Evolutionary conservation across 2,888 invertebrate species (phyloP), one percentile per base, ranked within the genome.

Genomic region (Lissonota sp.): DNA sequence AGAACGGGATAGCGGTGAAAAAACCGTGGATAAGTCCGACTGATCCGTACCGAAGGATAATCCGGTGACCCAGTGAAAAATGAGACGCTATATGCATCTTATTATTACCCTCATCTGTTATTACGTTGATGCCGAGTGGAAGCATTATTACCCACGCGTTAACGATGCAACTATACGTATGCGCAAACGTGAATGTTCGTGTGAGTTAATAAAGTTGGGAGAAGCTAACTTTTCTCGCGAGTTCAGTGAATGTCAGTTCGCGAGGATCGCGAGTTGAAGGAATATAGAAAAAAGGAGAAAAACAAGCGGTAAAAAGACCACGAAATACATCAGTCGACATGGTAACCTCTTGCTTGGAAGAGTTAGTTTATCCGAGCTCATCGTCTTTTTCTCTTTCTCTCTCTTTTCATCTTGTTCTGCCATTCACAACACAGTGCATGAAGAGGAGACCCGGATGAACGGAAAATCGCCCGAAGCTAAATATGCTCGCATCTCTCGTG

Each of bases 241-340:
- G 80, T 80, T 80, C 76, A 69, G 76, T 67, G 72, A 80, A 80
- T 69, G 76, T 76, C 49, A 72, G 80, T 80, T 72, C 42, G 67
- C 57, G 53, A 26, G 12, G 80, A 80, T 77, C 77, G 67, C 72
- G 63, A 70, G 80, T 67, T 62, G 66, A 26, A 37, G 37, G 40
- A 12, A 51, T 62, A 63, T 39, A 53, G 26, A 14, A 0, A 16
- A 16, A 7, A 42, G 7, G 12, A 5, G 1, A 37, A 12, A n/a
- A 37, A 37, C 26, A 44, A 49, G 12, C 10, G 12, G 49, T n/a
- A n/a, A 4, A 16, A 62, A 12, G n/a, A 64, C 16, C 46, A 74
- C 51, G 58, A 63, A 26, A 67, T 42, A 10, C 8, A 46, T n/a
- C n/a, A 26, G 26, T 58, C 60, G 66, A 62, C 66, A 70, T 40